A percentile compares a stretch with the other conserved stretches of the same genome.
phyloP scores from a whole-genome alignment of 2,888 invertebrate genomes.

The Apamea sordens region DNA sequence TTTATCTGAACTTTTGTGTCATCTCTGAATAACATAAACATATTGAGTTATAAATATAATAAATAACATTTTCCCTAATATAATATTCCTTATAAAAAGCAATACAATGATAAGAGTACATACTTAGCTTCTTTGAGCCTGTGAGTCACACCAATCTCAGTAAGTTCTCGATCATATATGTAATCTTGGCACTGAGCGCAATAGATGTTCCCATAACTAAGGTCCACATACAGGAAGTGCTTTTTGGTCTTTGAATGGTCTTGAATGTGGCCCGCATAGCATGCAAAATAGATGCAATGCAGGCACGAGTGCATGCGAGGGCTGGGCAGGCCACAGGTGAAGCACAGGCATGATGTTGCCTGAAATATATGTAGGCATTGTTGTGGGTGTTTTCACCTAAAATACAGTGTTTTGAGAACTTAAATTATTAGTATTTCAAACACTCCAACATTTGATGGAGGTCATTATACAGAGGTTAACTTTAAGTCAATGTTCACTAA shows the following conservation, averaged over 20 bases:
- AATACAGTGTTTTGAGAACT: conserved; percentile 24
- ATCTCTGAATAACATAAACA: background rate
- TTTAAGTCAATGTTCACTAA: conserved; percentile 14
- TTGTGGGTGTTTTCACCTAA: conserved; percentile 47
- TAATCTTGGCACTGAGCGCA: conserved; percentile 98
- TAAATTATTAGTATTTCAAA: conserved; percentile 17
- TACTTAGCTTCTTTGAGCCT: conserved; percentile 90
- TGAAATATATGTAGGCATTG: conserved; percentile 77
- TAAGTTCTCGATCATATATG: conserved; percentile 95
- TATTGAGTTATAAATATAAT: background rate
- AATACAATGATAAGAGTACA: conserved; percentile 64
- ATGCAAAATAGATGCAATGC: conserved; percentile 98
- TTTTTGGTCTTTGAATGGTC: conserved; percentile 95
- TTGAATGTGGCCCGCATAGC: conserved; percentile 96
- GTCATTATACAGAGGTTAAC: conserved; percentile 11
- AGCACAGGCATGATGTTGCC: conserved; percentile 95
- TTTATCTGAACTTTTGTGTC: background rate
- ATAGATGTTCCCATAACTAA: conserved; percentile 96
- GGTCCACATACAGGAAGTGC: conserved; percentile 96
- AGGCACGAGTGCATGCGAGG: conserved; percentile 96
- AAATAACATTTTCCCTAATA: conserved; percentile 7
- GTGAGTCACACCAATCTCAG: conserved; percentile 89
- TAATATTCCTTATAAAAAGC: conserved; percentile 6
- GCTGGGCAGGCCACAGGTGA: conserved; percentile 94
- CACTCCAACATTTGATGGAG: background rate